Conservation (phyloP, 2,797 vertebrate species). For the Peromyscus eremicus region DNA sequence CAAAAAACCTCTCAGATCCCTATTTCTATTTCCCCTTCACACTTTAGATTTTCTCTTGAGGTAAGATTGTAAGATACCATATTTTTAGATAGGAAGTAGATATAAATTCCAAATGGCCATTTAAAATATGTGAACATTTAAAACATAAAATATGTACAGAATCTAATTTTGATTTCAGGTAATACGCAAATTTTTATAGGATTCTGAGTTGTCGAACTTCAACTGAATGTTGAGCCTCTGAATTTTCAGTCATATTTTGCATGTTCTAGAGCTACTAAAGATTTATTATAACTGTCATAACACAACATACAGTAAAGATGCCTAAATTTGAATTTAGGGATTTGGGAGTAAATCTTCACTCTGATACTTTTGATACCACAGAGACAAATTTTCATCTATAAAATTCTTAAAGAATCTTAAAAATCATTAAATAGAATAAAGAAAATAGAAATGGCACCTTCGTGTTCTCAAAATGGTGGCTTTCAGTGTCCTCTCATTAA, state of each 20-base stretch:
- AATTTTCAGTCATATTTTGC: background rate
- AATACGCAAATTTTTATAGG: background rate
- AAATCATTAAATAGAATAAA: constrained; percentile 12
- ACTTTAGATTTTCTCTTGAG: constrained; percentile 6
- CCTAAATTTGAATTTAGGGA: constrained; percentile 16
- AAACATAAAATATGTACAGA: background rate
- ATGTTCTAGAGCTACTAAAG: background rate
- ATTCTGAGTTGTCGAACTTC: background rate
- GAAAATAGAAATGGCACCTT: background rate
- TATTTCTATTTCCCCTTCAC: background rate
- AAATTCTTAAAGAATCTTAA: constrained; percentile 34
- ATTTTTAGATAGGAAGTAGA: constrained; percentile 3
- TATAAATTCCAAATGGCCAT: constrained; percentile 11
- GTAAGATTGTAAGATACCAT: background rate
- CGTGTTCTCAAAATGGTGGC: background rate
- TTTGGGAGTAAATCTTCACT: background rate
- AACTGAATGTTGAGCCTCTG: background rate
- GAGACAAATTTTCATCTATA: background rate
- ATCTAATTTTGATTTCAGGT: background rate
- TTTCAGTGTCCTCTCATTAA: background rate
- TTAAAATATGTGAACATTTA: constrained; percentile 23
- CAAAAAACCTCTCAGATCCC: background rate
- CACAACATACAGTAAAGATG: background rate
- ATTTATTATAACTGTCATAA: background rate
- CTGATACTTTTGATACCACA: background rate